Conservation (phyloP, 2,113 vertebrate species). For the Plecotus auritus region DNA sequence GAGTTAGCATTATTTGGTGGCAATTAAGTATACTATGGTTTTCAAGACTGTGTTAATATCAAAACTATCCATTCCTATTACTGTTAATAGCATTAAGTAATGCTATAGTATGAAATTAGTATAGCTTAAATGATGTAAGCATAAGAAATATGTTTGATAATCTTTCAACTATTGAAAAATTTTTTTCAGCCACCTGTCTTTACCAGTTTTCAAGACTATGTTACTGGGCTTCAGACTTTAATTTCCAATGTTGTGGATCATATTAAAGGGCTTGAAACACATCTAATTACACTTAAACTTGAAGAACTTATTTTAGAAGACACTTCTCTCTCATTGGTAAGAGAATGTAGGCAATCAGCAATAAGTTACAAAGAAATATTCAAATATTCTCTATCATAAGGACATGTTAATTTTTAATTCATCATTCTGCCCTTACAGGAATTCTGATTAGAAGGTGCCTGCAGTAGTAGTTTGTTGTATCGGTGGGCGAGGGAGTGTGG, state of each 20-base stretch:
- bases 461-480: not conserved
- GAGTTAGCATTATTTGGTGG: not conserved
- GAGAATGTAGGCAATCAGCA: not conserved
- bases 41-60: not conserved
- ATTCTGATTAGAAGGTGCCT: not conserved
- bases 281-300: slow-evolving; percentile 90
- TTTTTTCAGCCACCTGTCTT: slow-evolving; percentile 88
- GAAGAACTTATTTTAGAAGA: slow-evolving; percentile 90
- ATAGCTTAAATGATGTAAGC: not conserved
- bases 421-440: not conserved
- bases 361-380: not conserved
- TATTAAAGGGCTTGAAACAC: slow-evolving; percentile 90
- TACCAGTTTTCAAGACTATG: slow-evolving; percentile 91
- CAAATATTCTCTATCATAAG: not conserved
- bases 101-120: not conserved
- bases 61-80: not conserved
- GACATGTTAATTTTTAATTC: not conserved
- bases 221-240: slow-evolving; percentile 88
- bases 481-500: not conserved
- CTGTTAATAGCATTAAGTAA: not conserved
- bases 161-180: slow-evolving; percentile 25
- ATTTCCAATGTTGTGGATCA: slow-evolving; percentile 89
- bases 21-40: not conserved
- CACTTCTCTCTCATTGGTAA: slow-evolving; percentile 83
- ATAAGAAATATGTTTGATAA: not conserved